These are phyloP conservation scores for Saccopteryx bilineata DNA, from an alignment of 2,113 vertebrate genomes.

Conservation along the genomic window DNA sequence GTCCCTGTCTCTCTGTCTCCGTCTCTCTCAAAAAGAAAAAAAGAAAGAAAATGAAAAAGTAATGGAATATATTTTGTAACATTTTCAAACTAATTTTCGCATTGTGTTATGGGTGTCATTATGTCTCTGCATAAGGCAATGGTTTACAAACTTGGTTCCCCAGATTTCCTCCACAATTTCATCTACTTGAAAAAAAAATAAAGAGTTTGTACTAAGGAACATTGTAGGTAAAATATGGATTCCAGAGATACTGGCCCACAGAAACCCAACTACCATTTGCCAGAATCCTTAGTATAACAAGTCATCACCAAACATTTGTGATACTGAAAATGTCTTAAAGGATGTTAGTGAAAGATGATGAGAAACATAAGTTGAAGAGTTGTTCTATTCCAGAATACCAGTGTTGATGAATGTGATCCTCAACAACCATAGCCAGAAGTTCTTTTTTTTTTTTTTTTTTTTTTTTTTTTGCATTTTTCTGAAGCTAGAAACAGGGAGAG, in stretches of 20 bases:
- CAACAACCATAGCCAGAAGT: neutral
- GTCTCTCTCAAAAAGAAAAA: too few relatives aligned
- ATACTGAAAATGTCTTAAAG: conserved; percentile 2
- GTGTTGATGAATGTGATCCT: conserved; percentile 5
- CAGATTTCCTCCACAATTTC: conserved; percentile 11
- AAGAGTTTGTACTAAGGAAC: neutral
- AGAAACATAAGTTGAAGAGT: neutral
- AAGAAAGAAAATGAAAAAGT: too few relatives aligned
- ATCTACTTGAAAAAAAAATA: neutral
- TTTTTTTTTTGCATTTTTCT: too few relatives aligned
- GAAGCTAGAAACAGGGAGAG: too few relatives aligned
- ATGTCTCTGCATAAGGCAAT: conserved; percentile 4
- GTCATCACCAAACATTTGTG: neutral
- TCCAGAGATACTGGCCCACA: neutral
- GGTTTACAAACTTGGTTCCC: conserved; percentile 13
- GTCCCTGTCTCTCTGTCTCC: too few relatives aligned
- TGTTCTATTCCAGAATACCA: conserved; percentile 13
- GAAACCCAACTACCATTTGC: neutral
- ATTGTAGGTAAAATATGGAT: neutral
- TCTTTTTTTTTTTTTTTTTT: too few relatives aligned
- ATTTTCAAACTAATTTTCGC: conserved; percentile 24
- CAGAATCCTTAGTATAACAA: conserved; percentile 5
- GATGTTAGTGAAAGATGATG: neutral
- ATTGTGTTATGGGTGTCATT: conserved; percentile 38
- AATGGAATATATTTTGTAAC: neutral